Evolutionary conservation across 2,113 vertebrate genomes (phyloP).

Genomic region (Eublepharis macularius): DNA sequence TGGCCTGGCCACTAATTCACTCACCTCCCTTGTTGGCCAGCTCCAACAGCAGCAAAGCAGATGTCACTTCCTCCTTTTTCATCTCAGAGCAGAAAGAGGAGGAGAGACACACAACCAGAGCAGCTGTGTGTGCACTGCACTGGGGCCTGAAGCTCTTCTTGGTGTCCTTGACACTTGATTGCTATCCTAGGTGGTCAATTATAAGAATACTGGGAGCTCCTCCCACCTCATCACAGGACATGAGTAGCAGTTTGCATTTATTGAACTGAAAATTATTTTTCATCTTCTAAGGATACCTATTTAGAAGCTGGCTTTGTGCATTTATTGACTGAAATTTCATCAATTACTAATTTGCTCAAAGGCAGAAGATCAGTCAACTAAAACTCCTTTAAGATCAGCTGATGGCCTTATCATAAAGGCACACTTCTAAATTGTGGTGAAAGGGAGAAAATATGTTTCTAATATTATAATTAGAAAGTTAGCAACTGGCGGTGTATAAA

Average conservation of each 20-base stretch:
- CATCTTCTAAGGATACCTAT: background rate
- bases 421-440: background rate
- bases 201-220: too few relatives aligned
- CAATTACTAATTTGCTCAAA: background rate
- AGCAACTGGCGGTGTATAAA: background rate
- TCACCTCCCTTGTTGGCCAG: too few relatives aligned
- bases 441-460: background rate
- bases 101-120: too few relatives aligned
- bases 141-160: too few relatives aligned
- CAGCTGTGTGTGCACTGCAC: too few relatives aligned
- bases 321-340: background rate
- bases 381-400: background rate
- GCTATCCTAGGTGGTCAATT: too few relatives aligned
- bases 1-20: too few relatives aligned
- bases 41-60: too few relatives aligned
- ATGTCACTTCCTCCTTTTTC: too few relatives aligned
- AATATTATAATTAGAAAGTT: background rate
- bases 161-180: too few relatives aligned
- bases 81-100: too few relatives aligned
- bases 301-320: background rate
- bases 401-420: background rate
- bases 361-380: background rate
- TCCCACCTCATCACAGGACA: too few relatives aligned
- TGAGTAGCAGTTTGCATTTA: background rate
- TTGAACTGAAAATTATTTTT: background rate